Conservation (phyloP, 2,888 invertebrate genomes). For the Lycophotia porphyrea region DNA sequence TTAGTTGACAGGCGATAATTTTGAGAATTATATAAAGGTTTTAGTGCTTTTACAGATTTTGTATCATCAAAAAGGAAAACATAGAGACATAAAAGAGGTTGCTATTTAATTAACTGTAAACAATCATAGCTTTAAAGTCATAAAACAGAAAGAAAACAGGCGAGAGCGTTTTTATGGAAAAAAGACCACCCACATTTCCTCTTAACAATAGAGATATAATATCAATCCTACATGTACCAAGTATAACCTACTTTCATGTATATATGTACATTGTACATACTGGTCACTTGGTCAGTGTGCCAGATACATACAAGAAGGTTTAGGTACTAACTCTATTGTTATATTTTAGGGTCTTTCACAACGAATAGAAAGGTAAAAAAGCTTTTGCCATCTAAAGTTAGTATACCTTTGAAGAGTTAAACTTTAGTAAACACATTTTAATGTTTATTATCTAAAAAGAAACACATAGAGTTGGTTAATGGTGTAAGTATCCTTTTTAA, state of each 20-base stretch:
- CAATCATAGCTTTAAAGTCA: no score
- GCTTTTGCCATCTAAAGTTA: slow-evolving; percentile 30
- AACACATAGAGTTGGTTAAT: no score
- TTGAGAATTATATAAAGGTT: no score
- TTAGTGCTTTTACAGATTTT: no score
- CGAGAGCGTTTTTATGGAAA: no score
- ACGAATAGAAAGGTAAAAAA: slow-evolving; percentile 26
- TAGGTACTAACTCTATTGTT: slow-evolving; percentile 33
- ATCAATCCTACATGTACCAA: slow-evolving; percentile 36
- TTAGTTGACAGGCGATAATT: no score
- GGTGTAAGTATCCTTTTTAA: no score
- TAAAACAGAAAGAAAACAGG: no score
- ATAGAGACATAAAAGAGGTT: no score
- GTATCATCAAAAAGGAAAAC: no score
- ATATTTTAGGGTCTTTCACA: neutral
- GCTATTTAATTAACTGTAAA: no score
- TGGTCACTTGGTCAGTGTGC: slow-evolving; percentile 43
- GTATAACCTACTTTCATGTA: neutral
- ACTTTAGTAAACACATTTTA: neutral
- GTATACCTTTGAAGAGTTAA: neutral
- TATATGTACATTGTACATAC: neutral
- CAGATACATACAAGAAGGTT: slow-evolving; percentile 48
- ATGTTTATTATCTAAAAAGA: neutral
- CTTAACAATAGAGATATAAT: slow-evolving; percentile 44
- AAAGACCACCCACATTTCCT: no score